Conservation (phyloP, 2,113 vertebrate genomes). For the Myotis yumanensis region DNA sequence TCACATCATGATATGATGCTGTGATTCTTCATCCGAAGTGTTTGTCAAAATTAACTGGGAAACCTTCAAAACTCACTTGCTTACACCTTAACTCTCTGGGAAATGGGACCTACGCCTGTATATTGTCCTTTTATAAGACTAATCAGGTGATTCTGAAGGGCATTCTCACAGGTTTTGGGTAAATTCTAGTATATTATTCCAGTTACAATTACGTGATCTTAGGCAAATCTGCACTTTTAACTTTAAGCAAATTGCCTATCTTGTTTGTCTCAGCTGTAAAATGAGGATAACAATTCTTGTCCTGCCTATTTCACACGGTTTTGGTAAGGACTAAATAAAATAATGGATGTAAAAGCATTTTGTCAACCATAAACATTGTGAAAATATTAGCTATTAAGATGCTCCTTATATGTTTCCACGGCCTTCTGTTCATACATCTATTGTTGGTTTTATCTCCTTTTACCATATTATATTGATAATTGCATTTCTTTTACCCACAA, state of each 20-base stretch:
- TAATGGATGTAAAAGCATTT: neutral
- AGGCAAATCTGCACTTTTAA: neutral
- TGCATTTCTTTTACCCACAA: neutral
- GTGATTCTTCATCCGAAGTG: neutral
- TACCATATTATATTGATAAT: neutral
- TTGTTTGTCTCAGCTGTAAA: neutral
- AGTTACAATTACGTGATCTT: neutral
- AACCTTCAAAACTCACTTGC: constrained; percentile 9
- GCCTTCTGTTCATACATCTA: neutral
- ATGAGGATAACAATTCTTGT: neutral
- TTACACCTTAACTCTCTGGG: neutral
- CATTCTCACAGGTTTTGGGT: neutral
- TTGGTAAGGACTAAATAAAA: constrained; percentile 17
- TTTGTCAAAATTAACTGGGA: constrained; percentile 5
- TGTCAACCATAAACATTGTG: neutral
- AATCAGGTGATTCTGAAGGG: neutral
- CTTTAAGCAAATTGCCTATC: neutral
- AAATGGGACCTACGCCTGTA: neutral
- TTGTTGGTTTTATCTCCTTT: constrained; percentile 4
- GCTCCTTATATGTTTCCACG: neutral
- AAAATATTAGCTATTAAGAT: constrained; percentile 16
- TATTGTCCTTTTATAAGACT: neutral
- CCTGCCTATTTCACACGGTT: neutral
- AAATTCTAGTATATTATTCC: neutral
- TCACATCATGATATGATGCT: neutral